Conservation (phyloP, 2,113 vertebrate species). For the Sinocyclocheilus anophthalmus region DNA sequence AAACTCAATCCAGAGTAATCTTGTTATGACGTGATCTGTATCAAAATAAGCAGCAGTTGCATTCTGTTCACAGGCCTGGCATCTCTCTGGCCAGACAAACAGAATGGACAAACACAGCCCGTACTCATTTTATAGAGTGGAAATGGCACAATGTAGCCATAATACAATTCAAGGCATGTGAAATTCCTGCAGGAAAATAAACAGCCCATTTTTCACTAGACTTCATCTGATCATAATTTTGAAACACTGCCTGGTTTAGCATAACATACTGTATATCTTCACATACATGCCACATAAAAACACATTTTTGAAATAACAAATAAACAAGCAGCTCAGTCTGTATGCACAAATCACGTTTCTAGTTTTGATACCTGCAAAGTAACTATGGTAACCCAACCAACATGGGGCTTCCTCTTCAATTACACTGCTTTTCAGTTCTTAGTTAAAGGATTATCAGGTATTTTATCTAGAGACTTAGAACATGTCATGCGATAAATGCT, state of each 20-base stretch:
- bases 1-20: constrained; percentile 43
- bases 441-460: neutral
- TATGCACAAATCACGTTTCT: neutral
- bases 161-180: constrained; percentile 43
- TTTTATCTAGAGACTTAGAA: neutral
- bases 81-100: constrained; percentile 17
- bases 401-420: neutral
- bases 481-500: neutral
- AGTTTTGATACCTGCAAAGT: neutral
- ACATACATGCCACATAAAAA: neutral
- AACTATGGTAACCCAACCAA: neutral
- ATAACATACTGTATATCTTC: constrained; percentile 23
- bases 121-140: constrained; percentile 9
- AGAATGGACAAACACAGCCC: constrained; percentile 30
- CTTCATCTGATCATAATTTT: constrained; percentile 56
- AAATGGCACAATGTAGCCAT: constrained; percentile 25
- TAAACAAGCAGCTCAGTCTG: neutral
- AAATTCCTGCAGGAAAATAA: constrained; percentile 46
- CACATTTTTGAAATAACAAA: neutral
- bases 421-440: neutral
- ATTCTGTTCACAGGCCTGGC: constrained; percentile 49
- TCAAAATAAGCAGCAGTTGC: constrained; percentile 35
- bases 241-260: constrained; percentile 52
- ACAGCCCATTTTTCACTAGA: constrained; percentile 30
- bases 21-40: constrained; percentile 52